Base-by-base conservation (phyloP, 2,888 invertebrate genomes). In the Steinernema carpocapsae region DNA sequence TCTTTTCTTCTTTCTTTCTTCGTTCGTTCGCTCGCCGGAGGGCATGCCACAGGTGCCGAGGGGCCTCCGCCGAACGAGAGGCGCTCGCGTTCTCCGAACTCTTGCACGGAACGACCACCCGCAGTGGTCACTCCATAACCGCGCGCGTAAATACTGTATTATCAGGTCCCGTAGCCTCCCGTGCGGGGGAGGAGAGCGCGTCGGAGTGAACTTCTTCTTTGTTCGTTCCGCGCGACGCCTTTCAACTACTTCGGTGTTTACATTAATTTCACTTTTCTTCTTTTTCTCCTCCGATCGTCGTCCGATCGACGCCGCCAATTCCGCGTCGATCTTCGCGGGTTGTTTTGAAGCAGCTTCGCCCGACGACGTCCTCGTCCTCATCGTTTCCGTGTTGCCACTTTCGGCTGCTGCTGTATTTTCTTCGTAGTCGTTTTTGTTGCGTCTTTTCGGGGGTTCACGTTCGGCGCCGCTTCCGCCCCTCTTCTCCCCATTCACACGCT, bases 161-260 rank as follows among this genome's bases (percentile, higher is more conserved):
- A 37, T 10, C 4, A 37, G 10, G 64, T 64, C 64, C 32, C 48
- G 37, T 37, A 10, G 37, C 10, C 37, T 37, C 10, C 37, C 37
- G 37, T 37, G 37, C 37, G 10, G 37, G 37, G 4, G 37, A 37
- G n/a, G n/a, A n/a, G n/a, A 37, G 10, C 37, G 37, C 37, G 37
- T 10, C 10, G n/a, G n/a, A 48, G n/a, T 17, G 29, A 64, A 64
- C 26, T 32, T 64, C 64, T 2, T 64, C 64, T 64, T 26, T 32
- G 64, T 64, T 29, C 29, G 22, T 19, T 22, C 24, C 52, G 64
- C 32, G 64, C 64, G 37, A 29, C 64, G 64, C 48, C 19, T 19
- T 48, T 48, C 48, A 10, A 37, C 37, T 52, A 17, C 64, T 64
- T 64, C 64, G 64, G 29, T 64, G 64, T 64, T 64, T 64, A 64